phyloP scores from a whole-genome alignment of 2,113 vertebrate genomes.

The Sitta europaea region DNA sequence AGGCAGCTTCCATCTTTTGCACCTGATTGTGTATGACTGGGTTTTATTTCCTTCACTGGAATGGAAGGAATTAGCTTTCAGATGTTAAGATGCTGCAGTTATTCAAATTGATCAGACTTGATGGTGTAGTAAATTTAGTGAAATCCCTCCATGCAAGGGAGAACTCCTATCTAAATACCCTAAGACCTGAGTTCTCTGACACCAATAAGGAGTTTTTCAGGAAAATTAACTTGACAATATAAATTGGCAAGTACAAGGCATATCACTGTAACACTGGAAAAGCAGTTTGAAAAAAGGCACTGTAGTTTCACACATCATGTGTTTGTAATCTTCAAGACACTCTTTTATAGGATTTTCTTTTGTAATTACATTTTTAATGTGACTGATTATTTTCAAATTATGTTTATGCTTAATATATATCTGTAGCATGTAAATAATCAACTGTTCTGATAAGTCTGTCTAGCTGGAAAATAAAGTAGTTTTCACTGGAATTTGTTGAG shows the following conservation, averaged over 20 bases:
- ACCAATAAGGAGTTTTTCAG: background rate
- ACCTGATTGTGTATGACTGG: background rate
- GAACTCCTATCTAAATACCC: background rate
- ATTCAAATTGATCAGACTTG: background rate
- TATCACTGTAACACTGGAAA: background rate
- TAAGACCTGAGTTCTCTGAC: background rate
- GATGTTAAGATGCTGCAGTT: background rate
- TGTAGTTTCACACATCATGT: background rate
- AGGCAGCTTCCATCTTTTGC: background rate
- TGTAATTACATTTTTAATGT: background rate
- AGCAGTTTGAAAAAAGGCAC: background rate
- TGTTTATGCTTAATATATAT: background rate
- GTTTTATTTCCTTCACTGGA: background rate
- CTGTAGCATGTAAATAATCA: background rate
- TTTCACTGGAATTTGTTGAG: background rate
- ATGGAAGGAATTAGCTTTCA: background rate
- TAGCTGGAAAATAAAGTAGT: background rate
- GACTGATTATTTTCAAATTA: background rate
- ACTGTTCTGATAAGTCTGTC: background rate
- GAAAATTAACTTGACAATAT: background rate
- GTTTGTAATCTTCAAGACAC: background rate
- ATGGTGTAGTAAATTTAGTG: background rate
- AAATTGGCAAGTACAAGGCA: background rate
- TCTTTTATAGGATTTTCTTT: background rate
- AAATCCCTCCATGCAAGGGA: background rate